Conservation (phyloP, 2,888 invertebrate genomes). For the Oxyscelio sp. region DNA sequence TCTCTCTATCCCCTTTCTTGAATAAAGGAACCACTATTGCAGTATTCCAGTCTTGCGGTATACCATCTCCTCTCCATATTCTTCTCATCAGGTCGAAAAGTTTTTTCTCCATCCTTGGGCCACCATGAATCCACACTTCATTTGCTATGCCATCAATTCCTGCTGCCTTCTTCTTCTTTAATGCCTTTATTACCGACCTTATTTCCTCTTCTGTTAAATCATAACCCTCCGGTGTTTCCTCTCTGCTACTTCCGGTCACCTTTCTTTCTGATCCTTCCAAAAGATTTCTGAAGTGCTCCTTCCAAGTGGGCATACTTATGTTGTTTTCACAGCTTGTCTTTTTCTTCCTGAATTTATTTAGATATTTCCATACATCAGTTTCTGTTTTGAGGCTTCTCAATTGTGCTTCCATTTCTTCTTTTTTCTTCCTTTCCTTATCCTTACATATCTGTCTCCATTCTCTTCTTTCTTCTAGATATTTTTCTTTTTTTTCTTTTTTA, state of each 20-base stretch:
- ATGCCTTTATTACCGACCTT: not conserved
- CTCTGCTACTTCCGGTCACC: not conserved
- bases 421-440: slow-evolving; percentile 28
- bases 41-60: slow-evolving; percentile 70
- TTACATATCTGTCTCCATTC: slow-evolving; percentile 24
- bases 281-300: not conserved
- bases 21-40: slow-evolving; percentile 64
- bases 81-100: slow-evolving; percentile 1
- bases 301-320: too few species aligned
- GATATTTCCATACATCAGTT: too few species aligned
- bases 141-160: slow-evolving; percentile 52
- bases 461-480: slow-evolving; percentile 19
- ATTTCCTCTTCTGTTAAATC: slow-evolving; percentile 23
- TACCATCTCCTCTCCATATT: slow-evolving; percentile 58
- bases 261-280: slow-evolving; percentile 8
- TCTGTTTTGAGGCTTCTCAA: too few species aligned
- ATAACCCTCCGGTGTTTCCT: slow-evolving; percentile 5
- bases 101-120: slow-evolving; percentile 1
- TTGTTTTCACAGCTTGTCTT: too few species aligned
- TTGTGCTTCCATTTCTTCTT: slow-evolving; percentile 33
- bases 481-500: slow-evolving; percentile 12
- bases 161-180: slow-evolving; percentile 57
- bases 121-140: slow-evolving; percentile 65
- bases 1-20: slow-evolving; percentile 64
- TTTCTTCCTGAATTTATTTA: too few species aligned